Base-by-base conservation (phyloP, 2,888 invertebrate species). In the Portevinia maculata region DNA sequence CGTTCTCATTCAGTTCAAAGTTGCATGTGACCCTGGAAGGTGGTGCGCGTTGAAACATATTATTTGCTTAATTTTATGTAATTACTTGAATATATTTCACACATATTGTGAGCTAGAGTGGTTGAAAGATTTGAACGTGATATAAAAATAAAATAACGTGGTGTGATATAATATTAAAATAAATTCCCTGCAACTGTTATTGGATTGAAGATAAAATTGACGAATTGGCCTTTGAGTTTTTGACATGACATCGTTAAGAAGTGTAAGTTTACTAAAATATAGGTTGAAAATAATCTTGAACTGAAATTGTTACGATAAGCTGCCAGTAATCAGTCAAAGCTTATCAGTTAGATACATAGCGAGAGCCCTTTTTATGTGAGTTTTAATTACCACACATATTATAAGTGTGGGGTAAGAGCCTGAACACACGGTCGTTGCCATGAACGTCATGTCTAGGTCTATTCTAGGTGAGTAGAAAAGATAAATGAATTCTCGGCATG, bases 161-260 rank as follows among this genome's bases (percentile, higher is more conserved):
- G 17, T 44, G 11, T 28, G 5, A 1, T 13, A 37, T 34, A 52
- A 50, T n/a, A 30, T 37, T 3, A 34, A 46, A 24, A 57, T 48
- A 24, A 39, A 11, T 1, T 24, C 17, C 9, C 15, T 21, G 44
- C 44, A 44, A 37, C 44, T 19, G 6, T 8, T 41, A 8, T 28
- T 34, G 11, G 34, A 46, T 37, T 64, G 17, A 28, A 9, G 44
- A 6, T 30, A 1, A 2, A n/a, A 34, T 34, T 53, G 32, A 50
- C 7, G 24, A 50, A 19, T 52, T 64, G 19, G 13, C 17, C 21
- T 44, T 53, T 21, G 34, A 53, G 30, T 57, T 28, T 34, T 30
- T 39, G 28, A 70, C 17, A 79, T 79, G 79, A 62, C 75, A 46
- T 57, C 34, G 44, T 52, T 79, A 44, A 64, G 67, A 17, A 75